Evolutionary conservation across 23 tunicate species (phyloP), one percentile per base, ranked within the genome.

Genomic region (Trididemnum clinides): DNA sequence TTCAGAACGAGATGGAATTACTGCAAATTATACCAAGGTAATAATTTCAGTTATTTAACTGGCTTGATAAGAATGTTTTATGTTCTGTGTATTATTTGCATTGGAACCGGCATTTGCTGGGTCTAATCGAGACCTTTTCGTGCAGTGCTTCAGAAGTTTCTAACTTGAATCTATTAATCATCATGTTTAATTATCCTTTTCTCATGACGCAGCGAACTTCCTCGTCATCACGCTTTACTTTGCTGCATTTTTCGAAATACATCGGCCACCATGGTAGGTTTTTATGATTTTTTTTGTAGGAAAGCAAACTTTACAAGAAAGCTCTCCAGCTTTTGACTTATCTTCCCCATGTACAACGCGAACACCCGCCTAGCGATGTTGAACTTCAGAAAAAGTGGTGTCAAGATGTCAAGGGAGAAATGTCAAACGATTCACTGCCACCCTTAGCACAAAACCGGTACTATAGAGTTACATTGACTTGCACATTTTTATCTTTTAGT

Each of bases 381-480:
- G 88, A 85, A 69, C 34, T 34, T 37, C 73, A 19, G 22, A 33
- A 74, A 31, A 7, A 28, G 58, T 85, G 88, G 88, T 26, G 83
- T 29, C 5, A 26, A 1, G 83, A 78, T 51, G 83, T 5, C 4
- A 29, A 25, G 31, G 66, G 26, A 3, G 50, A 54, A 19, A 3
- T 36, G 6, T 74, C 80, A 1, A 12, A 28, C 12, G 15, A 28
- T 12, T 5, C 37, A 36, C 28, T 74, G 23, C 80, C 80, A 7
- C 28, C 57, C 23, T 12, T 39, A 5, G 80, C 80, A 12, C 57
- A 23, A 38, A 39, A 37, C 37, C 37, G 32, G 80, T 74, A 22
- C n/a, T n/a, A n/a, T n/a, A n/a, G n/a, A n/a, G n/a, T n/a, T n/a
- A n/a, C n/a, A n/a, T n/a, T n/a, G n/a, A n/a, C n/a, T n/a, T n/a